Conservation (phyloP, 1,140 invertebrate species). For the Zophobas atratus region DNA sequence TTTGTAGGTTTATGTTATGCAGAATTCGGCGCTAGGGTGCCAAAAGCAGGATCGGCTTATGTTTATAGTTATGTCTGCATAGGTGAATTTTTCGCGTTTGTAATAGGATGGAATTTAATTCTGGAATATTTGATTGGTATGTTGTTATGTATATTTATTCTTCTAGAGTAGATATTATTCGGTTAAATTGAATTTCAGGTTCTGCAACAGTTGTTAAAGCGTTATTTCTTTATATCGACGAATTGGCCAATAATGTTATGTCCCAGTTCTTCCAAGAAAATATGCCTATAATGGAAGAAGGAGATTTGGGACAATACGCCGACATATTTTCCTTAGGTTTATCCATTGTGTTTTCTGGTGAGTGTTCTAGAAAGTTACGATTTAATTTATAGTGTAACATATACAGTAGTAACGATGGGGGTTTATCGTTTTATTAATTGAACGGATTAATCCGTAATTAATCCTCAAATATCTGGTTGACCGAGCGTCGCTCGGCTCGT, state of each 20-base stretch:
- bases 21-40: conserved; percentile 91
- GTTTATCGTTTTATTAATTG: too few species aligned
- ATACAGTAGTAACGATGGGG: too few species aligned
- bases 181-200: conserved; percentile 63
- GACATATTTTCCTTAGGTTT: conserved; percentile 78
- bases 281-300: conserved; percentile 72
- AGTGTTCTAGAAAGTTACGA: neutral
- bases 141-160: too few species aligned
- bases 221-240: conserved; percentile 82
- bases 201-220: conserved; percentile 83
- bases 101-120: conserved; percentile 92
- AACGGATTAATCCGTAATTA: too few species aligned
- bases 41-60: conserved; percentile 90
- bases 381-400: neutral
- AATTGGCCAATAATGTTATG: conserved; percentile 76
- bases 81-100: conserved; percentile 86
- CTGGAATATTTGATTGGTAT: conserved; percentile 91
- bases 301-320: conserved; percentile 76
- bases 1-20: conserved; percentile 85
- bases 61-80: conserved; percentile 92
- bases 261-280: conserved; percentile 72
- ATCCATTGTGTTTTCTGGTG: conserved; percentile 73
- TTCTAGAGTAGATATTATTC: too few species aligned
- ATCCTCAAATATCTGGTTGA: too few species aligned
- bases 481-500: too few species aligned